These are phyloP conservation scores for Aphelocoma californica DNA, from an alignment of 2,797 vertebrate species.

Conservation along the genomic window DNA sequence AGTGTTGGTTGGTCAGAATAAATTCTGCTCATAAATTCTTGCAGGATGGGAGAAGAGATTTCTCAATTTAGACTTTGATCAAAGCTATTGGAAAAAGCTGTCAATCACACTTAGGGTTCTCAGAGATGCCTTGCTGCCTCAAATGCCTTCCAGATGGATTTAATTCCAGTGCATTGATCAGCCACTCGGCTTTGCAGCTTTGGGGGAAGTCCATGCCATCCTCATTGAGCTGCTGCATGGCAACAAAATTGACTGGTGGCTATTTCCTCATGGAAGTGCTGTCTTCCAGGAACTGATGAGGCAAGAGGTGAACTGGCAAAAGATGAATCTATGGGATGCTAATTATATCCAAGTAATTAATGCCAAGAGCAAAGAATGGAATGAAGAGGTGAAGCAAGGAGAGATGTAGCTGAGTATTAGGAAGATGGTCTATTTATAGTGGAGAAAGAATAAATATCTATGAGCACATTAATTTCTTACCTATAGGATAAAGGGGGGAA, in stretches of 20 bases:
- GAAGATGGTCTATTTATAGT: not conserved
- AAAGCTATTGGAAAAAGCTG: slow-evolving; percentile 62
- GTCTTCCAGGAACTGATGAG: slow-evolving; percentile 42
- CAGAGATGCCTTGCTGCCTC: slow-evolving; percentile 34
- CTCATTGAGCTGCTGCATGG: slow-evolving; percentile 27
- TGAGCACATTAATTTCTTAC: not conserved
- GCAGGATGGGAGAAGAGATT: not conserved
- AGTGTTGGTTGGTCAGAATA: slow-evolving; percentile 11
- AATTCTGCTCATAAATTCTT: slow-evolving; percentile 11
- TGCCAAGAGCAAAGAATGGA: slow-evolving; percentile 5
- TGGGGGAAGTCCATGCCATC: slow-evolving; percentile 3
- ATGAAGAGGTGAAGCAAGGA: not conserved
- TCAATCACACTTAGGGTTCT: slow-evolving; percentile 36
- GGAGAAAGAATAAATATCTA: not conserved
- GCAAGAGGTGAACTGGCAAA: slow-evolving; percentile 48
- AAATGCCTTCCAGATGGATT: slow-evolving; percentile 72
- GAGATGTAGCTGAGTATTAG: not conserved
- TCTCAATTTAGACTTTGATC: slow-evolving; percentile 20
- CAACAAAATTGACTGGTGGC: not conserved
- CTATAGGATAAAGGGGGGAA: not conserved
- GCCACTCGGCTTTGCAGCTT: slow-evolving; percentile 33
- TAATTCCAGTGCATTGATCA: slow-evolving; percentile 50
- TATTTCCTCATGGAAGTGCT: slow-evolving; percentile 29
- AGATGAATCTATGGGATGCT: not conserved
- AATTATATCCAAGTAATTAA: slow-evolving; percentile 38